Conservation (phyloP, 1,140 invertebrate genomes). For the Atta texana region DNA sequence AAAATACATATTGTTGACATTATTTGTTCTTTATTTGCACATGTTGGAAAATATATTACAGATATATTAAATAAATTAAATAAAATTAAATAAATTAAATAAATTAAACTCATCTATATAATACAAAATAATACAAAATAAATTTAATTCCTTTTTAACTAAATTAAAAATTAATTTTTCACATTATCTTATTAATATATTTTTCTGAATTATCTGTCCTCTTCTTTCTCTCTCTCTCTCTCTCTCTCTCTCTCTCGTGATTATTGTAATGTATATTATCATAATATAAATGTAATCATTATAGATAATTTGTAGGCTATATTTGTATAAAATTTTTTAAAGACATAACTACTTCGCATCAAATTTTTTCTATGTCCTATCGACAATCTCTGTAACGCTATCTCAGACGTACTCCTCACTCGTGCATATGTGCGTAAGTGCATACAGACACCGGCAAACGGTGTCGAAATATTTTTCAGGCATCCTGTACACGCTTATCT, state of each 20-base stretch:
- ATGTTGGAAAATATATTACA: background rate
- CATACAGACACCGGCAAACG: conserved; percentile 32
- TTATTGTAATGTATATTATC: background rate
- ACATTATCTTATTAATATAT: background rate
- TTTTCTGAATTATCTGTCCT: background rate
- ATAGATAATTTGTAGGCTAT: background rate
- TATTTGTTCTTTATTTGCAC: background rate
- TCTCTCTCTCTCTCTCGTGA: background rate
- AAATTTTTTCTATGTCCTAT: background rate
- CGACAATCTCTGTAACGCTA: conserved; percentile 7
- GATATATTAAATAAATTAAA: background rate
- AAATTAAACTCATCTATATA: background rate
- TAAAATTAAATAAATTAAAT: too few relatives aligned
- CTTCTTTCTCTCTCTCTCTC: background rate
- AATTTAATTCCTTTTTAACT: background rate
- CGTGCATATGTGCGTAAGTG: conserved; percentile 5
- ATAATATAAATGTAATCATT: conserved; percentile 1
- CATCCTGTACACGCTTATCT: conserved; percentile 56
- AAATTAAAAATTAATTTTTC: background rate
- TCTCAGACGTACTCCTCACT: background rate
- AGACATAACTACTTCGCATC: background rate
- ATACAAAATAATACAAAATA: background rate
- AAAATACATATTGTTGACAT: background rate
- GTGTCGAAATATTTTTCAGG: conserved; percentile 50
- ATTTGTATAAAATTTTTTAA: background rate